A percentile compares a stretch with the other conserved stretches of the same genome.
phyloP scores from a whole-genome alignment of 2,888 invertebrate genomes.

The Papilio elwesi region DNA sequence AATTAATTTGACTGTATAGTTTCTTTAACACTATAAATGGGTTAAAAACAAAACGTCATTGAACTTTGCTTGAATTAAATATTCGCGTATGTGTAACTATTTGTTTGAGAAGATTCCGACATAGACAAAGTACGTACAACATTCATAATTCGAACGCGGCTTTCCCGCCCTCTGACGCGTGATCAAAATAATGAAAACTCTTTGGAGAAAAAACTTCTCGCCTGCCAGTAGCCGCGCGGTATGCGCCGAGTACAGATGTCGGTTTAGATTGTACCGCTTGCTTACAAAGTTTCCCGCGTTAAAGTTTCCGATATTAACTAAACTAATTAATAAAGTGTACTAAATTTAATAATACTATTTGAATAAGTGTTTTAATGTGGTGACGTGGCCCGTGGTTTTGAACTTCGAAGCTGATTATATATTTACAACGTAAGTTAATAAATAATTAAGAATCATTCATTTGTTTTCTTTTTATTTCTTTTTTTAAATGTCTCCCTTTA shows the following conservation, averaged over 20 bases:
- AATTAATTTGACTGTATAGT: too few species aligned
- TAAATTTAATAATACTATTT: slow-evolving; percentile 46
- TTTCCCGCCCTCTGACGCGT: slow-evolving; percentile 63
- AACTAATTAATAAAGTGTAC: slow-evolving; percentile 34
- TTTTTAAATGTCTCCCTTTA: too few species aligned
- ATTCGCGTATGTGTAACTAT: slow-evolving; percentile 6
- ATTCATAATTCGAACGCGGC: slow-evolving; percentile 60
- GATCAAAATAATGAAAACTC: slow-evolving; percentile 64
- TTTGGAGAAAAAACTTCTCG: slow-evolving; percentile 58
- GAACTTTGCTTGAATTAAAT: slow-evolving; percentile 8
- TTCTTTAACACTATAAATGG: neutral
- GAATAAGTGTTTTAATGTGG: slow-evolving; percentile 47
- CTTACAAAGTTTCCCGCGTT: slow-evolving; percentile 65
- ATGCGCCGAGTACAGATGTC: slow-evolving; percentile 58
- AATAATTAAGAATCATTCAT: neutral
- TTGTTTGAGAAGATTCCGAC: slow-evolving; percentile 27
- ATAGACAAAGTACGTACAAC: slow-evolving; percentile 51
- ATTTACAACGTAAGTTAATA: slow-evolving; percentile 34
- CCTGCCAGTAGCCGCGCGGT: slow-evolving; percentile 63
- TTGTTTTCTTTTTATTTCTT: too few species aligned
- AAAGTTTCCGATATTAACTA: slow-evolving; percentile 56
- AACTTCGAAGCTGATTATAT: slow-evolving; percentile 47
- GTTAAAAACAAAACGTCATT: neutral
- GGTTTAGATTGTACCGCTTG: slow-evolving; percentile 43
- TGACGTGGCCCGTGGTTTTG: slow-evolving; percentile 52